Base-by-base conservation (phyloP, 1,140 invertebrate genomes). In the Ridgeia piscesae region DNA sequence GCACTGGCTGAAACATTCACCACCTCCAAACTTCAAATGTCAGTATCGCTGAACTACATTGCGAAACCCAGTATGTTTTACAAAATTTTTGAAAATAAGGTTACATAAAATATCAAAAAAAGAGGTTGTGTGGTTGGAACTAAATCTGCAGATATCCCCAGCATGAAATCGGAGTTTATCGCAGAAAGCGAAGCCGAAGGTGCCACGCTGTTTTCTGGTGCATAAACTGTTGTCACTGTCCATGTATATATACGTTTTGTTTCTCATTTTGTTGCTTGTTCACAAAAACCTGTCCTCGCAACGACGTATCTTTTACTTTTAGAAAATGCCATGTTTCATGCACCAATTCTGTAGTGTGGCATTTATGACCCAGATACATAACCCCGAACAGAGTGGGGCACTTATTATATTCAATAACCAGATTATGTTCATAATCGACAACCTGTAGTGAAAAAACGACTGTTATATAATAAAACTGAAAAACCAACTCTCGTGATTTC, bases 391-490 rank as follows among this genome's bases (percentile, higher is more conserved):
- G 58, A 77, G 2, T 31, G 58, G 58, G 58, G 58, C 8, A 77
- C 58, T 77, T 17, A 21, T 21, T 27, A 77, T 21, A 77, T 77
- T 77, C 58, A 77, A 4, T 21, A 77, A 77, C 58, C 58, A 77
- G 58, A 14, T 77, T 77, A 31, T 31, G 58, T 77, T 77, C 58
- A 27, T 77, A 77, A 77, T 77, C 27, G 58, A 77, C 58, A 77
- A 77, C 4, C 58, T 77, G 58, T 77, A 77, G 58, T 77, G 58
- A 77, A 77, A n/a, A 42, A 77, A 77, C 58, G 0, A 77, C 58
- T 77, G 58, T 77, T 77, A 77, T 77, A 77, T 77, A 77, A 77
- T 77, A 77, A 77, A 77, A 77, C 58, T 77, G 27, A 77, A 77
- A 77, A 77, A 77, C 58, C 58, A 77, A 21, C 2, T 77, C 58